Base-by-base conservation (phyloP, 2,888 invertebrate genomes). In the Xanthostigma xanthostigma region DNA sequence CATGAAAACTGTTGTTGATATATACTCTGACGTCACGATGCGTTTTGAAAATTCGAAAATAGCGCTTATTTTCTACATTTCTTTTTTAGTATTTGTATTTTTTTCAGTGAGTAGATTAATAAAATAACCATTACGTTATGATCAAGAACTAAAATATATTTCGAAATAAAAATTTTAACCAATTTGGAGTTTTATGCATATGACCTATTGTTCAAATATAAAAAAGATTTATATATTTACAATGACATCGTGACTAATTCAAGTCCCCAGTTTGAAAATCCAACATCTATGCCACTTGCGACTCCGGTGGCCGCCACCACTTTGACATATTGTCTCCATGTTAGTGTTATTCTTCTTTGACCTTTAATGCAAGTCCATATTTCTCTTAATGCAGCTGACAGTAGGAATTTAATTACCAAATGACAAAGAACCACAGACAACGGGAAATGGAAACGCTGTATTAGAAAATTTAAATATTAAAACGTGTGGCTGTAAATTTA, bases 261-360 rank as follows among this genome's bases (percentile, higher is more conserved):
- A 50, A 98, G 75, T 11, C 94, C 95, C 97, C 97, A 98, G 67
- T 96, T 96, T 2, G 96, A 97, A 63, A 98, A 84, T 4, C 94
- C 94, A 57, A 98, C 94, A 63, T 99, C 98, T 48, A 98, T 77
- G 3, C 94, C 94, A 63, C 95, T 94, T 48, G 93, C 90, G 40
- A 96, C 69, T 6, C 96, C 97, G 49, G 89, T 82, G 3, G 87
- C 84, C 0, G 82, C 85, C 49, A 96, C 76, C 51, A 84, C 80
- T 47, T 79, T 73, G n/a, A 90, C 60, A 62, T 89, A 87, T 27
- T 79, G 81, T 52, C 78, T 72, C 76, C 89, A 92, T 36, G 81
- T 75, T 39, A 94, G 66, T 42, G 78, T 65, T 14, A 87, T 71
- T 54, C 86, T 76, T 12, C 75, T 72, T 48, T 76, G 76, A n/a